A percentile compares a stretch with the other conserved stretches of the same genome.
These are phyloP conservation scores for Podabrus alpinus DNA, from an alignment of 2,888 invertebrate genomes.

Conservation along the genomic window DNA sequence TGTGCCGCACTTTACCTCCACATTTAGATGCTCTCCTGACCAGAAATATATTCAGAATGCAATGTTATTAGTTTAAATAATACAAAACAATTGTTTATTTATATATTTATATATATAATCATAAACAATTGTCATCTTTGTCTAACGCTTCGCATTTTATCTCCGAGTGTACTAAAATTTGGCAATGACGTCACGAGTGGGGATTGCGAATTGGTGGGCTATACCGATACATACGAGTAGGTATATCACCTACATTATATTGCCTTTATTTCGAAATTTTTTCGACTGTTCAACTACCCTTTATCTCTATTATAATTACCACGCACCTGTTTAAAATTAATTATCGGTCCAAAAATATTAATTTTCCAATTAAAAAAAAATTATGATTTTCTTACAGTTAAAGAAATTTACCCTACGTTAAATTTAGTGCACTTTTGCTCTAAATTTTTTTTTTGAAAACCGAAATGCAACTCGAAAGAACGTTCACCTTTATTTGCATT, in stretches of 20 bases:
- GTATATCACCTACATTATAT: not conserved
- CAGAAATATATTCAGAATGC: constrained; percentile 56
- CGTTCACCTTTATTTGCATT: not conserved
- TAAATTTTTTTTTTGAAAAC: not conserved
- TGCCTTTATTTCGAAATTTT: not conserved
- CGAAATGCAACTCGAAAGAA: not conserved
- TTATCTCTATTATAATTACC: not conserved
- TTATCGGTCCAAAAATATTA: not conserved
- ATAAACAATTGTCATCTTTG: constrained; percentile 27
- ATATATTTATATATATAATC: constrained; percentile 43
- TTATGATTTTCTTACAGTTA: not conserved
- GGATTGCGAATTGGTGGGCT: constrained; percentile 25
- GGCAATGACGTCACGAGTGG: constrained; percentile 32
- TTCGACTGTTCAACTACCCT: not conserved
- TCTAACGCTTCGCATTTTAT: constrained; percentile 21
- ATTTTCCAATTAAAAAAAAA: not conserved
- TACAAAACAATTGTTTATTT: constrained; percentile 52
- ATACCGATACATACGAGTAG: not conserved
- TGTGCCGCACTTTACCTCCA: constrained; percentile 36
- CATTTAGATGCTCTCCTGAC: constrained; percentile 47
- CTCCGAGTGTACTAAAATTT: constrained; percentile 22
- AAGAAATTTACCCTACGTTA: too few relatives aligned
- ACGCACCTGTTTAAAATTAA: not conserved
- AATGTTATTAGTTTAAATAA: constrained; percentile 57
- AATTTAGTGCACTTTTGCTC: too few relatives aligned